These are phyloP conservation scores for Lycocorax pyrrhopterus DNA, from an alignment of 2,113 vertebrate genomes.

Conservation along the genomic window DNA sequence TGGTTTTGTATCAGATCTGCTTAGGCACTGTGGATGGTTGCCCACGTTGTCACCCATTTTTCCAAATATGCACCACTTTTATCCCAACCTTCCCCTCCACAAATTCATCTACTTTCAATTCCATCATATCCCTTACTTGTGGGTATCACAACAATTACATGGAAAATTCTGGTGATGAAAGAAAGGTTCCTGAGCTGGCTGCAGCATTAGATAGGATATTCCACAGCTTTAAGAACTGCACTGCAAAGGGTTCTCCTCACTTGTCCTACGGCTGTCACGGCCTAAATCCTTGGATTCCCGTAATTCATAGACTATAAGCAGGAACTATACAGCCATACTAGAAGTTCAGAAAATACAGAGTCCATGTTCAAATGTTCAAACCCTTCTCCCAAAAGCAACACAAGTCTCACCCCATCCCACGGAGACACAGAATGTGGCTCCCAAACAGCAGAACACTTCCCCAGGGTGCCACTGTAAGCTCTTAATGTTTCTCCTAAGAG, in stretches of 20 bases:
- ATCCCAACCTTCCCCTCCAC: not conserved
- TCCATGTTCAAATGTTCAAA: not conserved
- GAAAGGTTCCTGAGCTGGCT: not conserved
- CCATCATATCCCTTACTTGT: not conserved
- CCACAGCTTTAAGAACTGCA: not conserved
- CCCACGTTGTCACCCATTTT: not conserved
- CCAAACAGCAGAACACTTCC: not conserved
- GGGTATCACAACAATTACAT: not conserved
- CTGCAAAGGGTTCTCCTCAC: not conserved
- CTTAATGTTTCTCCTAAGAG: not conserved
- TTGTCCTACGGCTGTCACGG: rapidly evolving
- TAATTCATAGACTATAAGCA: not conserved
- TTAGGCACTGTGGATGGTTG: not conserved
- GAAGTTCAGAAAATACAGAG: not conserved
- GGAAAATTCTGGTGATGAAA: not conserved
- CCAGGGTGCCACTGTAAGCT: not conserved
- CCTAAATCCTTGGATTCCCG: not conserved
- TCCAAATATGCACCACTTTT: not conserved
- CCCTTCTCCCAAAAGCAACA: not conserved
- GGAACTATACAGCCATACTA: too few species aligned
- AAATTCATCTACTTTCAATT: not conserved
- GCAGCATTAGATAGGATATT: not conserved
- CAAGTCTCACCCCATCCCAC: not conserved
- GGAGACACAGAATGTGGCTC: not conserved
- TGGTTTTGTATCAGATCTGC: not conserved